A percentile compares a stretch with the other conserved stretches of the same genome.
Conservation (phyloP, 2,797 vertebrate species). For the Heliangelus exortis region DNA sequence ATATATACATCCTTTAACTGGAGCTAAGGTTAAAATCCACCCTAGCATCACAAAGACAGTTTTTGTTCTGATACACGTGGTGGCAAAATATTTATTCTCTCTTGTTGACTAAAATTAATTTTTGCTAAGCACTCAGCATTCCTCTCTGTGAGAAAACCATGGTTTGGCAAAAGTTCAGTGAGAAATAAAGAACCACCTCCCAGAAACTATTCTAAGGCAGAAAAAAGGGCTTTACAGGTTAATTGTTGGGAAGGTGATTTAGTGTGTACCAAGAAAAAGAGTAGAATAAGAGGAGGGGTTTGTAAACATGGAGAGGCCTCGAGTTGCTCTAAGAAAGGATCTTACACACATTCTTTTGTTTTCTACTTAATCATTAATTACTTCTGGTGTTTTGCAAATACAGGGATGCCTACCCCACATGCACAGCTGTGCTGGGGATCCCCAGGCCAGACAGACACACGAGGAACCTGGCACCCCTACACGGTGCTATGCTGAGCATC, state of each 20-base stretch:
- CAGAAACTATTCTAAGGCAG: slow-evolving; percentile 61
- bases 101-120: slow-evolving; percentile 53
- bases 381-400: background rate
- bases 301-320: background rate
- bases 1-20: background rate
- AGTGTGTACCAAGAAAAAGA: background rate
- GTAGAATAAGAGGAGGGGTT: background rate
- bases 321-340: background rate
- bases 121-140: slow-evolving; percentile 38
- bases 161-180: slow-evolving; percentile 58
- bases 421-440: background rate
- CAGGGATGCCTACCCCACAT: background rate
- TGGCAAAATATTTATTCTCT: slow-evolving; percentile 39
- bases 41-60: background rate
- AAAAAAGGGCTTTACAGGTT: slow-evolving; percentile 43
- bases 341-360: background rate
- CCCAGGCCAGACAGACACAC: background rate
- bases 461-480: background rate
- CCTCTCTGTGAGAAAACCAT: slow-evolving; percentile 17
- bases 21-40: slow-evolving; percentile 28
- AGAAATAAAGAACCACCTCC: slow-evolving; percentile 35
- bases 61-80: background rate
- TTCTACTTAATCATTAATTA: slow-evolving; percentile 19
- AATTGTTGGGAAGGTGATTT: slow-evolving; percentile 11
- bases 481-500: background rate